phyloP scores from a whole-genome alignment of 2,888 invertebrate species.

The Colletes collaris region DNA sequence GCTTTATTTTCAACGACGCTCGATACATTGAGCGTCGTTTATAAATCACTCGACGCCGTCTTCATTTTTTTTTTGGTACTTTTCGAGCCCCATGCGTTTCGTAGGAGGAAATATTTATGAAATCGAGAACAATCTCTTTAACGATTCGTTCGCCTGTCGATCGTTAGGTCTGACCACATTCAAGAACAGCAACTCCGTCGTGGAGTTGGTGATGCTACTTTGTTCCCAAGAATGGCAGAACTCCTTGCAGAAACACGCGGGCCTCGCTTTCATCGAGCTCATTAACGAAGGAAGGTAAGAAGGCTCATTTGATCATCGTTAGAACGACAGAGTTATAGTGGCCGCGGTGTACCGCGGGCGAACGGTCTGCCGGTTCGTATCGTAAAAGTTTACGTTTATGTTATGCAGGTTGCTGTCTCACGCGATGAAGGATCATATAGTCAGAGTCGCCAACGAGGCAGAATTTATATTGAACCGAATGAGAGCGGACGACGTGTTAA shows the following conservation, averaged over 20 bases:
- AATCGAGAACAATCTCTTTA: conserved; percentile 12
- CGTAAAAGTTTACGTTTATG: conserved; percentile 52
- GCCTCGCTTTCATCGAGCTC: conserved; percentile 99
- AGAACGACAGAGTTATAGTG: conserved; percentile 47
- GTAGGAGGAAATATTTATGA: too few relatives aligned
- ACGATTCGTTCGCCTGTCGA: conserved; percentile 28
- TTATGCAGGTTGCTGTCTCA: conserved; percentile 93
- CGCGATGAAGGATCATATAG: conserved; percentile 99
- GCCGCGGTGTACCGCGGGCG: conserved; percentile 43
- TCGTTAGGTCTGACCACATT: conserved; percentile 94
- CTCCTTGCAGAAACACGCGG: conserved; percentile 99
- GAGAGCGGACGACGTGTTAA: conserved; percentile 99
- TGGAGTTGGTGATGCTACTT: conserved; percentile 99
- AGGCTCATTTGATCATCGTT: conserved; percentile 46
- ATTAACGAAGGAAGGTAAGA: conserved; percentile 96
- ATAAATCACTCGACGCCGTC: conserved; percentile 52
- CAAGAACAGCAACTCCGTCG: conserved; percentile 98
- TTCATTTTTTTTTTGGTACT: background rate
- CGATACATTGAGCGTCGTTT: conserved; percentile 51
- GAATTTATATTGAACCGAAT: conserved; percentile 99
- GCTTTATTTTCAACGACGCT: conserved; percentile 69
- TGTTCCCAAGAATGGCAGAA: conserved; percentile 99
- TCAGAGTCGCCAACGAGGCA: conserved; percentile 99
- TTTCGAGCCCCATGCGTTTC: background rate
- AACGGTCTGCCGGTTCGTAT: conserved; percentile 32